Conservation (phyloP, 2,888 invertebrate genomes). For the Orchesellides sinensis region DNA sequence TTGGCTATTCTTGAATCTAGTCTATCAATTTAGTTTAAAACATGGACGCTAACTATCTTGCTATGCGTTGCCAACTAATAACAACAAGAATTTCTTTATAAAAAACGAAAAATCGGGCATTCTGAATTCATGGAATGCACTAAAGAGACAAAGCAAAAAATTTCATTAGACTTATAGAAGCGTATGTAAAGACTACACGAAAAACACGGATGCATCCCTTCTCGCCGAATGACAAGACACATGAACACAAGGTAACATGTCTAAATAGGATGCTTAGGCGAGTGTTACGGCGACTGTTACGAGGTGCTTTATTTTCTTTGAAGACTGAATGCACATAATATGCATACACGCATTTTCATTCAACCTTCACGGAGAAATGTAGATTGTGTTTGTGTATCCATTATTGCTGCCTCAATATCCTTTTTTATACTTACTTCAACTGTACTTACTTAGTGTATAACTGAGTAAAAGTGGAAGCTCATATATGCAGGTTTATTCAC, state of each 20-base stretch:
- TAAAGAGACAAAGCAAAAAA: not conserved
- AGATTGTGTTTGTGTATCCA: constrained; percentile 4
- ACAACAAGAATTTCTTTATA: not conserved
- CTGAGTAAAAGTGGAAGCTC: too few species aligned
- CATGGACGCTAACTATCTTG: too few species aligned
- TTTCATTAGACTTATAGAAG: constrained; percentile 14
- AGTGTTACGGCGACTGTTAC: too few species aligned
- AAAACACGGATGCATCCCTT: too few species aligned
- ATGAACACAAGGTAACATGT: not conserved
- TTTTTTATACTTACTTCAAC: constrained; percentile 1
- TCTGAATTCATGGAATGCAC: constrained; percentile 2
- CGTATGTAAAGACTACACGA: too few species aligned
- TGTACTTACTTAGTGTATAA: constrained; percentile 10
- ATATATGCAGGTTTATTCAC: not conserved
- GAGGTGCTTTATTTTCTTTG: constrained; percentile 11
- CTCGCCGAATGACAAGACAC: not conserved
- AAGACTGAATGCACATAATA: not conserved
- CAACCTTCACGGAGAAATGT: constrained; percentile 10
- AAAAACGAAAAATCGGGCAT: not conserved
- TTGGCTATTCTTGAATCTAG: not conserved
- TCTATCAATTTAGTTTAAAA: too few species aligned
- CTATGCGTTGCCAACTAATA: not conserved
- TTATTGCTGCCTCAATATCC: constrained; percentile 25
- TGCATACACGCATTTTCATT: constrained; percentile 1
- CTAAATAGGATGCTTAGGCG: not conserved